phyloP scores from a whole-genome alignment of 2,113 vertebrate genomes.

The Struthio camelus region DNA sequence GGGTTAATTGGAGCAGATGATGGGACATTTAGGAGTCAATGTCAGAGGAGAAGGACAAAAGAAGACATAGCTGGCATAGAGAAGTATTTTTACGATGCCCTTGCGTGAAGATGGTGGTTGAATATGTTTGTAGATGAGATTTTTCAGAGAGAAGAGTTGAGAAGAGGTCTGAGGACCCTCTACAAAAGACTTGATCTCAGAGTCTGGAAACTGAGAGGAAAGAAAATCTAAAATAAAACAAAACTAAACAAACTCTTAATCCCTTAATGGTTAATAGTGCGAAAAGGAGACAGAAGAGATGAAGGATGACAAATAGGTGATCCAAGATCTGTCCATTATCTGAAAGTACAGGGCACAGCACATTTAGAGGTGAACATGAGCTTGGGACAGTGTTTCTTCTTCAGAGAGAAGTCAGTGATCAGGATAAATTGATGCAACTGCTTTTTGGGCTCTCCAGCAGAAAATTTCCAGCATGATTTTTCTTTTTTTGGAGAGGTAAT shows the following conservation, averaged over 20 bases:
- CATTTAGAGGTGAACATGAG: background rate
- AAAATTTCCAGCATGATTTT: background rate
- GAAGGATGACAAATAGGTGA: background rate
- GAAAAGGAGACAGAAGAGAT: background rate
- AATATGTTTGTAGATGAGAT: background rate
- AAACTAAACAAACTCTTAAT: background rate
- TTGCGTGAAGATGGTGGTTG: background rate
- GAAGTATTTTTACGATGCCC: background rate
- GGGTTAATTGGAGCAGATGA: background rate
- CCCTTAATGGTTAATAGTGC: background rate
- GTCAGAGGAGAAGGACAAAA: background rate
- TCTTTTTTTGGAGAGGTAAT: background rate
- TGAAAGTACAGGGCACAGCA: background rate
- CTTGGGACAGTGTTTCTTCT: background rate
- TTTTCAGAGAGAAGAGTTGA: background rate
- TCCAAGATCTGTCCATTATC: background rate
- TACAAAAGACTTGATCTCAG: background rate
- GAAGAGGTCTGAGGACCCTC: background rate
- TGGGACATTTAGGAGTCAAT: background rate
- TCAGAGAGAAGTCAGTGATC: background rate
- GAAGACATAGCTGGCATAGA: background rate
- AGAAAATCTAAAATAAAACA: background rate
- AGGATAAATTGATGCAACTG: background rate
- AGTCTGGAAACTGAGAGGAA: background rate
- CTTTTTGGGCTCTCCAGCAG: background rate